Conservation (phyloP, 2,888 invertebrate species). For the Euclidia mi region DNA sequence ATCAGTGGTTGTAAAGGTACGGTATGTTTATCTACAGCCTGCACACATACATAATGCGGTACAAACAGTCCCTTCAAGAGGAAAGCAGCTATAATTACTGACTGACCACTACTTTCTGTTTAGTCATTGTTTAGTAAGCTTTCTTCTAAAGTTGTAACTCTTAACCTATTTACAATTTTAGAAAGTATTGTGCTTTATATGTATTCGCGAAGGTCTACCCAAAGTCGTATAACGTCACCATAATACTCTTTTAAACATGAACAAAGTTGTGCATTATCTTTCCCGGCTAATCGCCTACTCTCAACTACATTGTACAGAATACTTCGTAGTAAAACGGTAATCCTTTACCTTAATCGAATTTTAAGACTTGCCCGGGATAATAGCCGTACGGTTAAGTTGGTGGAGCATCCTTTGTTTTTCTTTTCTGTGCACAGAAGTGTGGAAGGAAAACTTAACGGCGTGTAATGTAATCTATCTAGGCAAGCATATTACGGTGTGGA, state of each 20-base stretch:
- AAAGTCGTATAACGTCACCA: no score
- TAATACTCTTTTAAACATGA: no score
- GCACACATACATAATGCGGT: not conserved
- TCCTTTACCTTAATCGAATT: slow-evolving; percentile 15
- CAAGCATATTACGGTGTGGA: not conserved
- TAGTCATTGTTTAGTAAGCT: not conserved
- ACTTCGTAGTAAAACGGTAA: slow-evolving; percentile 2
- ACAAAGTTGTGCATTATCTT: no score
- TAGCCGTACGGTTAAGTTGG: slow-evolving; percentile 6
- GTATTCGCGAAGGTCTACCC: no score
- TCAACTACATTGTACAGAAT: not conserved
- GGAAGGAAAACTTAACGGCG: slow-evolving; percentile 1
- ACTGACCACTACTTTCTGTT: not conserved
- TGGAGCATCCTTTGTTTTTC: not conserved
- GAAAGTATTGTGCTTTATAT: no score
- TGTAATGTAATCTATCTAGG: not conserved
- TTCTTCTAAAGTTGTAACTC: no score
- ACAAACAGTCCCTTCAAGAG: not conserved
- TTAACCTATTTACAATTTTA: not conserved
- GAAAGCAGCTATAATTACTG: slow-evolving; percentile 5
- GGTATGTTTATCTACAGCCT: not conserved
- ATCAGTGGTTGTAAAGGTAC: slow-evolving; percentile 11
- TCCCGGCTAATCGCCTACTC: no score
- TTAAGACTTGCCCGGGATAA: slow-evolving; percentile 15
- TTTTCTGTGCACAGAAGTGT: slow-evolving; percentile 2